These are phyloP conservation scores for Brenthis hecate DNA, from an alignment of 2,888 invertebrate genomes.

Conservation along the genomic window DNA sequence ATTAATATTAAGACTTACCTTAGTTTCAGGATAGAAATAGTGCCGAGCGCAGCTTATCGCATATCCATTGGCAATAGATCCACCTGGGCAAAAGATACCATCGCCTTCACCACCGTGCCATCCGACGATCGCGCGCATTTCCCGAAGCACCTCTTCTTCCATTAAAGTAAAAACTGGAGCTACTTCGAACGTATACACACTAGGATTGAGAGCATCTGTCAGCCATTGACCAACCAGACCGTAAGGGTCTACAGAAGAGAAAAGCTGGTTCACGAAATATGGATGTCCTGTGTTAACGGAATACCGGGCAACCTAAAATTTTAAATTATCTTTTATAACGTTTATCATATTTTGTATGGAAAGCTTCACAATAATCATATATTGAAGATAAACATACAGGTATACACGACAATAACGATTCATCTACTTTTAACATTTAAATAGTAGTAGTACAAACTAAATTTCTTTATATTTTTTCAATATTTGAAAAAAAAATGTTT, in stretches of 20 bases:
- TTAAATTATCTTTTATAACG: not conserved
- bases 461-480: too few species aligned
- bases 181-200: conserved; percentile 95
- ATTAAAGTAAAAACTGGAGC: conserved; percentile 93
- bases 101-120: conserved; percentile 89
- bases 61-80: conserved; percentile 94
- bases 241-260: conserved; percentile 92
- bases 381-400: not conserved
- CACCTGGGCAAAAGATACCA: conserved; percentile 95
- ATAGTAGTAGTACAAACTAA: too few species aligned
- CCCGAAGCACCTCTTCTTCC: conserved; percentile 90
- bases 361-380: not conserved
- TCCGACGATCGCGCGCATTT: conserved; percentile 91
- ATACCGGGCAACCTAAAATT: conserved; percentile 81
- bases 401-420: too few species aligned
- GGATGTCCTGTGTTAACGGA: conserved; percentile 96
- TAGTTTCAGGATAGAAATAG: conserved; percentile 86
- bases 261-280: conserved; percentile 94
- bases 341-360: not conserved
- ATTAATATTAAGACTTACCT: conserved; percentile 76
- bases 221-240: conserved; percentile 92
- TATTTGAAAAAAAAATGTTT: too few species aligned
- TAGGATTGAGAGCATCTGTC: conserved; percentile 92
- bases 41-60: conserved; percentile 93
- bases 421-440: too few species aligned